Percentiles rank a stretch among this genome's conserved stretches.
These are phyloP conservation scores for Drosophila bipectinata DNA, from an alignment of 1,140 invertebrate species.

Conservation along the genomic window DNA sequence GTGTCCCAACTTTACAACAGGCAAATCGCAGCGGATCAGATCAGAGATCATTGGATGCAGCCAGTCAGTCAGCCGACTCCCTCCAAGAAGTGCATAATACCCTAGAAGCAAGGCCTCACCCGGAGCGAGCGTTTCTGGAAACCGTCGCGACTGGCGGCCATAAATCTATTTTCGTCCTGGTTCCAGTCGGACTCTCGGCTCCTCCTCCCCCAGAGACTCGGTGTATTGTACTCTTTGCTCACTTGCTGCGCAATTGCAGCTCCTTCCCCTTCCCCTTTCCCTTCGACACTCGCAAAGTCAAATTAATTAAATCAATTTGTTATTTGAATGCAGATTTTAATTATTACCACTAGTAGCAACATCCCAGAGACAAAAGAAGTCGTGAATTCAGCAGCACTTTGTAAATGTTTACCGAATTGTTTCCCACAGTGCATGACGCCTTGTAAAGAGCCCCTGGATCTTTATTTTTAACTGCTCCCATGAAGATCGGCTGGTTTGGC, in stretches of 20 bases:
- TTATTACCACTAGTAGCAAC: not conserved
- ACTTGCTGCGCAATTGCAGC: conserved; percentile 70
- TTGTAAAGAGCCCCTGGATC: conserved; percentile 60
- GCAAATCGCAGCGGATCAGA: conserved; percentile 32
- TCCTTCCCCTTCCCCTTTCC: conserved; percentile 11
- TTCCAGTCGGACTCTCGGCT: conserved; percentile 39
- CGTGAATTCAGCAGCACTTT: not conserved
- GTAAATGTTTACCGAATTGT: not conserved
- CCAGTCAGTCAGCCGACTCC: conserved; percentile 7
- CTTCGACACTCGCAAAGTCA: conserved; percentile 16
- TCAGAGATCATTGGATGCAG: conserved; percentile 7
- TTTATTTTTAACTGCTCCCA: conserved; percentile 73
- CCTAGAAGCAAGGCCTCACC: conserved; percentile 40
- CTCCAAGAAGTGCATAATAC: conserved; percentile 12
- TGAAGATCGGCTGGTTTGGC: conserved; percentile 32
- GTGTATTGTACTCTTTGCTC: conserved; percentile 29
- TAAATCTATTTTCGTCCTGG: conserved; percentile 77
- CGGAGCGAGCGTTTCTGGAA: conserved; percentile 57
- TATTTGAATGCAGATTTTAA: not conserved
- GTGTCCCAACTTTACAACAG: conserved; percentile 18
- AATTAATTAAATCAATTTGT: not conserved
- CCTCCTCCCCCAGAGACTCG: conserved; percentile 2
- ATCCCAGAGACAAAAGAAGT: not conserved
- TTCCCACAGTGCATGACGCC: conserved; percentile 20
- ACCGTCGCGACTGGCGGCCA: conserved; percentile 64